Base-by-base conservation (phyloP, 2,113 vertebrate genomes). In the Amphiprion percula region DNA sequence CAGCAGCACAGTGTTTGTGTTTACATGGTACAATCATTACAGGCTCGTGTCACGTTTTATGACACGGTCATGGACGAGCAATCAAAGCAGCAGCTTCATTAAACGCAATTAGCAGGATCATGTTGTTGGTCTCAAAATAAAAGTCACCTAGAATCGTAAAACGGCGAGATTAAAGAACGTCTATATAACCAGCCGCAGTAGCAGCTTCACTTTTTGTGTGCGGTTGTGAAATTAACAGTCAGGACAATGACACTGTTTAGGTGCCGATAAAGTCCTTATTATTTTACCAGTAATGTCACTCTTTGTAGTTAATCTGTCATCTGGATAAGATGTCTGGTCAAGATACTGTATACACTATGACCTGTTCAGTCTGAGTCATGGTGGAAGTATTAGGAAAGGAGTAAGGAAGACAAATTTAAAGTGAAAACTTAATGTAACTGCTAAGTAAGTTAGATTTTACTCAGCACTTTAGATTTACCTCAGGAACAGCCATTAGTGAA, bases 81-180 rank as follows among this genome's bases (percentile, higher is more conserved):
- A 47, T 66, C 70, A 82, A 55, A 28, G 28, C 11, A 16, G 2
- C 9, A 19, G 53, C 53, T 68, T 66, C 68, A 82, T 79, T 76
- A 78, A 77, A 88, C 58, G 68, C 61, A 71, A 78, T 81, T 74
- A 49, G 54, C 4, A 24, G 41, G 52, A 65, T 72, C 46, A 60
- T 21, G 10, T 19, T 49, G 53, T 2, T 15, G 14, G 41, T 69
- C 83, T 87, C 62, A 65, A 71, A 79, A 60, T 73, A 69, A 74
- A 77, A 79, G 54, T 52, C 62, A 4, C 26, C 49, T 24, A 24
- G 16, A 4, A 10, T 14, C 15, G 39, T 19, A 4, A 66, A 49
- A 47, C 0, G 37, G n/a, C 5, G n/a, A 49, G 46, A 50, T 39
- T 50, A 8, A 50, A 19, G 19, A 5, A 9, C 2, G 49, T 50